Evolutionary conservation across 1,140 invertebrate species (phyloP).

Genomic region (Macrocentrus cingulum): DNA sequence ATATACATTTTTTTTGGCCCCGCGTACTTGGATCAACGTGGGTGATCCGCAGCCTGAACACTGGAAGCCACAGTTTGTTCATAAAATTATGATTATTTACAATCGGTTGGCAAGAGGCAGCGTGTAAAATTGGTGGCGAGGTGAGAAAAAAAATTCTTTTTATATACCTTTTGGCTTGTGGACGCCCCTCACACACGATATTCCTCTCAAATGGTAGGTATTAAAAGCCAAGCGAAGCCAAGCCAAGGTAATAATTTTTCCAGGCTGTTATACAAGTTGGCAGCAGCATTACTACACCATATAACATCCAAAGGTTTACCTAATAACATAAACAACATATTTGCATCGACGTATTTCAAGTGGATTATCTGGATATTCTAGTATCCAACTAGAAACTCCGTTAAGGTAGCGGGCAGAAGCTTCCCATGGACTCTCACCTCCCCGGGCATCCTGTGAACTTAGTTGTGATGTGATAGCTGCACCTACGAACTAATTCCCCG

Average conservation of each 20-base stretch:
- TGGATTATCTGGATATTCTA: slow-evolving; percentile 28
- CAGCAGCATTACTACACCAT: neutral
- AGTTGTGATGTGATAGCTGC: slow-evolving; percentile 33
- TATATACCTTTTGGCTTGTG: neutral
- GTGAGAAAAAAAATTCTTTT: no score
- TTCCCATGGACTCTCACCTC: slow-evolving; percentile 60
- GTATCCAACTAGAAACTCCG: slow-evolving; percentile 41
- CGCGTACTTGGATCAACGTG: neutral
- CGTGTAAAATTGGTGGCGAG: no score
- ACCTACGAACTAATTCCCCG: neutral
- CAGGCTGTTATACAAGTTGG: slow-evolving; percentile 20
- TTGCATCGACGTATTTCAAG: slow-evolving; percentile 8
- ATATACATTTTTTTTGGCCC: neutral
- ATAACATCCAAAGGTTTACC: neutral
- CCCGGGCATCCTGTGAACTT: slow-evolving; percentile 55
- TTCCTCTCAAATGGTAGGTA: slow-evolving; percentile 21
- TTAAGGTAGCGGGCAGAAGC: slow-evolving; percentile 55
- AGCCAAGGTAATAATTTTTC: slow-evolving; percentile 24
- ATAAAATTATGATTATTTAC: no score
- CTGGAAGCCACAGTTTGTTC: no score
- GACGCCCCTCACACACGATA: slow-evolving; percentile 17
- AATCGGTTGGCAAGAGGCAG: no score
- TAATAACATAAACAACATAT: neutral
- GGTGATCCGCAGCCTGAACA: neutral
- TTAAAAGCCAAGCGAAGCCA: no score